A percentile compares a stretch with the other conserved stretches of the same genome.
Evolutionary conservation across 1,140 invertebrate species (phyloP).

Genomic region (Drosophila neocordata): DNA sequence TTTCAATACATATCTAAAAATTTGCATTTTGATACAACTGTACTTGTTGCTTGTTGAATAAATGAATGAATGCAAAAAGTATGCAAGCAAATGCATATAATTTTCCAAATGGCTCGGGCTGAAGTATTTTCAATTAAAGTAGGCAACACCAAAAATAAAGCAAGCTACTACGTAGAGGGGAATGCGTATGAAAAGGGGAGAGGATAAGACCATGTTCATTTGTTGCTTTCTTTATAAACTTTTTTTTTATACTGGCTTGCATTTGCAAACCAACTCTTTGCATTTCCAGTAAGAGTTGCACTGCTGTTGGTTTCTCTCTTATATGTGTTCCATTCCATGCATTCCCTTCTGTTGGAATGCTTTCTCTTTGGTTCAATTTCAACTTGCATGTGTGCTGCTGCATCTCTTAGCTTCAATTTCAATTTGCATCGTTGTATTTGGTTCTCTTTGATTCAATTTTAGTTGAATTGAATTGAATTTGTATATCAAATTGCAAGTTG

Average conservation of each 20-base stretch:
- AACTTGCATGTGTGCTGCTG: neutral
- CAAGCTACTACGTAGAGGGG: too few species aligned
- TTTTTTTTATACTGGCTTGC: too few species aligned
- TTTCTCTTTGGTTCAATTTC: slow-evolving; percentile 10
- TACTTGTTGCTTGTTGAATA: slow-evolving; percentile 65
- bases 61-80: slow-evolving; percentile 31
- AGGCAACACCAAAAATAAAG: slow-evolving; percentile 14
- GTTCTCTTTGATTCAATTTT: slow-evolving; percentile 27
- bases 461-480: neutral
- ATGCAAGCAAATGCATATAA: slow-evolving; percentile 30
- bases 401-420: slow-evolving; percentile 11
- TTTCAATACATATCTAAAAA: neutral
- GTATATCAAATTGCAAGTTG: neutral
- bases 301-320: too few species aligned
- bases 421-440: neutral
- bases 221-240: slow-evolving; percentile 32
- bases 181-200: too few species aligned
- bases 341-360: slow-evolving; percentile 22
- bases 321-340: slow-evolving; percentile 41
- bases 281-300: slow-evolving; percentile 47
- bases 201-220: slow-evolving; percentile 33
- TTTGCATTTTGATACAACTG: slow-evolving; percentile 20
- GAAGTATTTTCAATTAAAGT: slow-evolving; percentile 56
- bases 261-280: slow-evolving; percentile 27
- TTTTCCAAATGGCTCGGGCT: slow-evolving; percentile 39